Percentiles rank a stretch among this genome's conserved stretches.
phyloP scores from a whole-genome alignment of 2,888 invertebrate species.

The Platerodrilus igneus region DNA sequence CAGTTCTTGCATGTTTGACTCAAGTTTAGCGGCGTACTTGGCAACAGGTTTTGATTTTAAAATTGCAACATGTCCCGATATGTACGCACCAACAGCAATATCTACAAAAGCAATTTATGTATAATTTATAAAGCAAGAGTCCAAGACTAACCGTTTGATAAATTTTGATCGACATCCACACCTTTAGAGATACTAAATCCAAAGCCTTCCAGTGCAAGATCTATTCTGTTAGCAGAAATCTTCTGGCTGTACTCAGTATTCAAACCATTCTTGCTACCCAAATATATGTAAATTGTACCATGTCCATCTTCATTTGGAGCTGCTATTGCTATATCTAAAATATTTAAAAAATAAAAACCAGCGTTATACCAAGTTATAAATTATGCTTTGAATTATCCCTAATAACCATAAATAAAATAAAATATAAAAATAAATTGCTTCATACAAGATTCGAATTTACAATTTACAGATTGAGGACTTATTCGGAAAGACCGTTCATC shows the following conservation, averaged over 20 bases:
- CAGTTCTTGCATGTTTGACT: slow-evolving; percentile 7
- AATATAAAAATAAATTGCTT: no score
- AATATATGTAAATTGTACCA: slow-evolving; percentile 62
- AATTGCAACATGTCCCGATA: slow-evolving; percentile 54
- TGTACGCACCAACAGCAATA: slow-evolving; percentile 57
- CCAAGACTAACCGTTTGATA: slow-evolving; percentile 52
- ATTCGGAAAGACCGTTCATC: no score
- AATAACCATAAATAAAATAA: slow-evolving; percentile 3
- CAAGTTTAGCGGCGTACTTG: slow-evolving; percentile 11
- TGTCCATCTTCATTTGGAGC: slow-evolving; percentile 61
- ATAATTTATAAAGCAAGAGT: background rate
- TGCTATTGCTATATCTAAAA: slow-evolving; percentile 58
- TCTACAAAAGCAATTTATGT: slow-evolving; percentile 38
- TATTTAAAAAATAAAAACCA: no score
- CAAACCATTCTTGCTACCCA: slow-evolving; percentile 51
- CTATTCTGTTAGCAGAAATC: slow-evolving; percentile 48
- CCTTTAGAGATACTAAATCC: slow-evolving; percentile 59
- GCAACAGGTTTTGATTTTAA: slow-evolving; percentile 46
- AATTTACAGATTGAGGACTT: no score
- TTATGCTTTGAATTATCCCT: no score
- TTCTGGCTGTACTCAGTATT: slow-evolving; percentile 46
- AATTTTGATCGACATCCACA: slow-evolving; percentile 57
- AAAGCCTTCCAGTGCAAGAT: slow-evolving; percentile 48
- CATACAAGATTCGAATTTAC: no score
- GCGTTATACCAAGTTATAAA: no score